phyloP scores from a whole-genome alignment of 2,797 vertebrate genomes.

The Myripristis murdjan region DNA sequence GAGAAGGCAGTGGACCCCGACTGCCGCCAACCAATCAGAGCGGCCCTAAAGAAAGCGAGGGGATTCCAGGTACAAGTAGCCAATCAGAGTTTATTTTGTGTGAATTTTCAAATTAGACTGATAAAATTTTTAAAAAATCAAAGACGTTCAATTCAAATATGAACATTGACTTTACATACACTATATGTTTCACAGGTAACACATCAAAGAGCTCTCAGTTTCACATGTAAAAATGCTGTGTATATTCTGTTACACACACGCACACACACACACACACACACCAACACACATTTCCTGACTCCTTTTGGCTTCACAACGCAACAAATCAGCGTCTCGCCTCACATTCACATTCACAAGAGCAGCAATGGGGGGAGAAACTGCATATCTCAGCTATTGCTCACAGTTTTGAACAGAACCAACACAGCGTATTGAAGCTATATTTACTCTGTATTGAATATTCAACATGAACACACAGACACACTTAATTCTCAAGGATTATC shows the following conservation, averaged over 20 bases:
- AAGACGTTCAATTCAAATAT: too few species aligned
- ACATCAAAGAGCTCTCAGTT: too few species aligned
- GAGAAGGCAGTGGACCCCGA: too few species aligned
- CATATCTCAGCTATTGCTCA: slow-evolving; percentile 31
- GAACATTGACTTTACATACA: too few species aligned
- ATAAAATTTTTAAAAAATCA: too few species aligned
- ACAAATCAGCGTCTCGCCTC: not conserved
- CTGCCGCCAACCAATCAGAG: too few species aligned
- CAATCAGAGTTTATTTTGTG: too few species aligned
- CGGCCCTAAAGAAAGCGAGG: too few species aligned
- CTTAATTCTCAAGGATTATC: slow-evolving; percentile 74
- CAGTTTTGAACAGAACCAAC: slow-evolving; percentile 31
- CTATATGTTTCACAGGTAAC: too few species aligned
- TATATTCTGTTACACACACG: not conserved
- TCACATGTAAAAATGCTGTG: too few species aligned
- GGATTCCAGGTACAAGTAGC: too few species aligned
- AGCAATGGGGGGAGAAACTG: slow-evolving; percentile 24
- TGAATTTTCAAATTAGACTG: too few species aligned
- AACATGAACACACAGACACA: slow-evolving; percentile 55
- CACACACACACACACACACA: slow-evolving; percentile 1
- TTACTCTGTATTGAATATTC: slow-evolving; percentile 67
- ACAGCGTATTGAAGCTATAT: slow-evolving; percentile 60
- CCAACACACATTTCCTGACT: not conserved
- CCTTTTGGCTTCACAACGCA: slow-evolving; percentile 14
- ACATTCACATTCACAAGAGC: slow-evolving; percentile 20